phyloP scores from a whole-genome alignment of 2,888 invertebrate species.

The Melanostoma scalare region DNA sequence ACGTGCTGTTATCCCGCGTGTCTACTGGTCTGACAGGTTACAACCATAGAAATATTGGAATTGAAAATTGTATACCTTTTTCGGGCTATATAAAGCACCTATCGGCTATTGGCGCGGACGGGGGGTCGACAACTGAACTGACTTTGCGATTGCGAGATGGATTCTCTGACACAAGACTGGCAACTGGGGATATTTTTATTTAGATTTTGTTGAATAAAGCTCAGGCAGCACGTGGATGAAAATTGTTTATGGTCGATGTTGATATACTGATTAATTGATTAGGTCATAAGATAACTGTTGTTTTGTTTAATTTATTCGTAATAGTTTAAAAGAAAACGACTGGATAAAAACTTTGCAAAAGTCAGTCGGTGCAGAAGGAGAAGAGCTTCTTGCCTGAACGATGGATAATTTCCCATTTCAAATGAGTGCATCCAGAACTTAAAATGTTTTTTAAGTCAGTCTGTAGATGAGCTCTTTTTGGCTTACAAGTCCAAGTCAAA shows the following conservation, averaged over 20 bases:
- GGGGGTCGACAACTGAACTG: constrained; percentile 42
- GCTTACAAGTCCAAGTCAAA: no score
- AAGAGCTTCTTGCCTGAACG: not conserved
- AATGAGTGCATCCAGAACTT: no score
- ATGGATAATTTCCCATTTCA: not conserved
- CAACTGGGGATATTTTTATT: constrained; percentile 18
- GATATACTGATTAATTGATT: not conserved
- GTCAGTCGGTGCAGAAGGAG: constrained; percentile 6
- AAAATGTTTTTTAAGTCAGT: no score
- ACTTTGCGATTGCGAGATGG: constrained; percentile 8
- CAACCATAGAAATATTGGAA: constrained; percentile 69
- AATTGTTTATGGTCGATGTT: not conserved
- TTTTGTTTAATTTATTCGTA: constrained; percentile 8
- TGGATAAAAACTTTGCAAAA: constrained; percentile 38
- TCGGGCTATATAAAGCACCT: constrained; percentile 65
- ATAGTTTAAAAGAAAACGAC: constrained; percentile 4
- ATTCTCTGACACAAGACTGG: constrained; percentile 17
- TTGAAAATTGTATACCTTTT: constrained; percentile 72
- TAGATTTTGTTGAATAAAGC: constrained; percentile 16
- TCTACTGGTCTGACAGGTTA: constrained; percentile 68
- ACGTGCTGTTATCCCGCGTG: constrained; percentile 71
- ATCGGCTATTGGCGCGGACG: constrained; percentile 44
- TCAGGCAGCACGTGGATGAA: not conserved
- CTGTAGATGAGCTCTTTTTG: no score
- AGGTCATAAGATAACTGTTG: constrained; percentile 1